Evolutionary conservation across 92 coral and sea anemone species (phyloP), one percentile per base, ranked within the genome.

Genomic region (Heteractis magnifica): DNA sequence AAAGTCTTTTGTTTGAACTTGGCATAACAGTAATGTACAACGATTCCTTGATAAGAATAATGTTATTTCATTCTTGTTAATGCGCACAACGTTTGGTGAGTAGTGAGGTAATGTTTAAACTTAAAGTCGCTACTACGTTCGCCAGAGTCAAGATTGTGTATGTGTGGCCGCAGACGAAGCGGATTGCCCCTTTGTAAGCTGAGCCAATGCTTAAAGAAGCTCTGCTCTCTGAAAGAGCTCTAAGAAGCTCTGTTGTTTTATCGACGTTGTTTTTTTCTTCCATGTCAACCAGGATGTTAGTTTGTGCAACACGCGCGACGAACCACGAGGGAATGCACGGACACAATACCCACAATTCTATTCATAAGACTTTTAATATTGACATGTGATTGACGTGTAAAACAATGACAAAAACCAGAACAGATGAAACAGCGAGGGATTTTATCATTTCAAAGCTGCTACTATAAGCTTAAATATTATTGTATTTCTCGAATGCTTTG

Each of bases 161-260:
- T 6, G 73, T 10, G 73, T 0, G 73, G 73, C 73, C 4, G 73
- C 50, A 68, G 73, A 9, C 73, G 18, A 76, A 20, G 79, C 7
- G 7, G 65, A 20, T 76, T 51, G 15, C 56, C 44, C 58, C 41
- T 76, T 5, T 6, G 79, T 76, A 20, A 76, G 79, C 59, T 52
- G 56, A 18, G 79, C 65, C 44, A 76, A 55, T 18, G 79, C 79
- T 76, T 50, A 14, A 7, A 65, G 19, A 7, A 65, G 72, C 72
- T 65, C 72, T 16, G 19, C 5, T 7, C 20, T 16, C 20, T 65
- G 15, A 15, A 6, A n/a, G 20, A 65, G n/a, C 65, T 76, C 79
- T 76, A 50, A 76, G 60, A 50, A 76, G 79, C 79, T 76, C 79
- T 52, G 60, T 50, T 44, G 78, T 49, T 50, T 16, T 75, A 16